Evolutionary conservation across 2,797 vertebrate genomes (phyloP).

Genomic region (Odontamblyopus rebecca): DNA sequence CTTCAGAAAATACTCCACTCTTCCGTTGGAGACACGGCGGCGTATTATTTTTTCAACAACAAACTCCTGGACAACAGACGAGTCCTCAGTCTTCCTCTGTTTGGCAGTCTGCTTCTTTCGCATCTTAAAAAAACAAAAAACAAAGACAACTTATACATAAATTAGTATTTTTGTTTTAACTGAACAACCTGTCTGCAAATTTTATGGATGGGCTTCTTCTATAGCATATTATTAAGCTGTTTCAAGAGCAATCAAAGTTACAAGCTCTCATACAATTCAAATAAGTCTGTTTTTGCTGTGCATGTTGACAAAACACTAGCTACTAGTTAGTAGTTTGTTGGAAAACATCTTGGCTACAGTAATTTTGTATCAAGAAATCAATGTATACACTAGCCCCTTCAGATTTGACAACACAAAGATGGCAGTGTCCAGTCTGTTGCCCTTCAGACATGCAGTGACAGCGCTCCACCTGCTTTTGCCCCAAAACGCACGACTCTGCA

Average conservation of each 20-base stretch:
- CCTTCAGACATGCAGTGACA: constrained; percentile 45
- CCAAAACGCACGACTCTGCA: constrained; percentile 13
- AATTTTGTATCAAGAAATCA: not conserved
- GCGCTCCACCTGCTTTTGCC: constrained; percentile 64
- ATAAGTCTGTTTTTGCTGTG: not conserved
- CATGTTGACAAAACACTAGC: not conserved
- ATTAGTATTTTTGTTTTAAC: not conserved
- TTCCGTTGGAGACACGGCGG: constrained; percentile 89
- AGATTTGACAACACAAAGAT: constrained; percentile 6
- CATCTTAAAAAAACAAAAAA: constrained; percentile 81
- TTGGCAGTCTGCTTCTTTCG: constrained; percentile 99
- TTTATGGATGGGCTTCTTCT: no score
- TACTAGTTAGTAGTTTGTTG: not conserved
- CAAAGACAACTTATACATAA: not conserved
- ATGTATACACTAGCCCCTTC: not conserved
- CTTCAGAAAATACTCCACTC: constrained; percentile 97
- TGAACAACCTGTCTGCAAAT: not conserved
- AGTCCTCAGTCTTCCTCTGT: constrained; percentile 96
- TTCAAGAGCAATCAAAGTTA: no score
- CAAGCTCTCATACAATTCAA: no score
- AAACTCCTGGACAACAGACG: constrained; percentile 93
- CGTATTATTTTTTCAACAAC: constrained; percentile 95
- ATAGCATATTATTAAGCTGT: no score
- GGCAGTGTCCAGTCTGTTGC: constrained; percentile 25
- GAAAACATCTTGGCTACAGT: not conserved